Evolutionary conservation across 64 coral and sea anemone genomes (phyloP), one percentile per base, ranked within the genome.

Genomic region (Hydrozoanthus tunicans): DNA sequence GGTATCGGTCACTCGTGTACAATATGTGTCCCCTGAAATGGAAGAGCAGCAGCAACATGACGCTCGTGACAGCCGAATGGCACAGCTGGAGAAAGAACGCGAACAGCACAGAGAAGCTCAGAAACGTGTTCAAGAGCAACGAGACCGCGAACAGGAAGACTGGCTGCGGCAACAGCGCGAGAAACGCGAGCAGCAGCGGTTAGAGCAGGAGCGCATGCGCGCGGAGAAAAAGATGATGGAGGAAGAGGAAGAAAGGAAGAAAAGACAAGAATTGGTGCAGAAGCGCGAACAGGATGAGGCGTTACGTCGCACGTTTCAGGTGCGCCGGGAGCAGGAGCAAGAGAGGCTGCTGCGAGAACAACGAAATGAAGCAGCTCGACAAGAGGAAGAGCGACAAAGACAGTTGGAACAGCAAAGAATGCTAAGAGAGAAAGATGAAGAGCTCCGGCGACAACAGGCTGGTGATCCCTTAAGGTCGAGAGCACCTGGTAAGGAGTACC

Each of bases 81-180:
- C 89, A 26, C 93, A 94, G 70, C 66, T 94, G 25, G 93, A 94
- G 70, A 92, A 86, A 24, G 93, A 94, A 5, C 93, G 93, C 65
- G 93, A 92, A 51, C 93, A 94, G 75, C 89, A 81, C 6, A 60
- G 76, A 23, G 75, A 79, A 52, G 23, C 9, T 3, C 75, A 90
- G 74, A 66, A 64, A 79, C 89, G 74, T 32, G 76, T 54, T 24
- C 89, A 90, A 90, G 89, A 81, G 51, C 89, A 90, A 56, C 60
- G 77, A 68, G 76, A 90, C 59, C 89, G 89, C 13, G 85, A 94
- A 63, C 95, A 97, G 62, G 90, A 97, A 17, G 89, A 96, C 26
- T 93, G 94, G 91, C 88, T 93, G 7, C 83, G 24, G 64, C 94
- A 96, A 76, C 94, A 95, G 17, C 91, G 94, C 56, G 94, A 95